Evolutionary conservation across 2,797 vertebrate genomes (phyloP), one percentile per base, ranked within the genome.

Genomic region (Bovichtus diacanthus): DNA sequence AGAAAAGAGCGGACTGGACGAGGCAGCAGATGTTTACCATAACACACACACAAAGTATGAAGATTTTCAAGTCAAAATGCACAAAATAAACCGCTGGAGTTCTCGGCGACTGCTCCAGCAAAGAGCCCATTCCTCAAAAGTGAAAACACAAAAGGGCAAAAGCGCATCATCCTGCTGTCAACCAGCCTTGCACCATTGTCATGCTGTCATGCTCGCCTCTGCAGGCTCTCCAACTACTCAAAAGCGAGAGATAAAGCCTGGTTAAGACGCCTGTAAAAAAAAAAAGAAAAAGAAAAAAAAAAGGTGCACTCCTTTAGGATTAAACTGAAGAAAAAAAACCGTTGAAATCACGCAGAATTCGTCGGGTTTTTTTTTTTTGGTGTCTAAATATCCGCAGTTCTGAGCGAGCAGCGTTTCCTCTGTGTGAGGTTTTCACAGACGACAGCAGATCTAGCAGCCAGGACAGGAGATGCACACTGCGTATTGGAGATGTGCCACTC

Each of bases 401-500:
- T 55, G 46, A 29, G 21, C 27, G 54, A 76, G 72, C 75, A 46
- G 62, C 34, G 67, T 27, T 34, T 59, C 54, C 56, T 41, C 63
- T 7, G 58, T 19, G 61, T 44, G 68, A 58, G 75, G 46, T 44
- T 73, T 87, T 81, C 76, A 79, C 74, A 74, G 75, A 77, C 71
- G 65, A 71, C 81, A 80, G 78, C 76, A 83, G 18, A 85, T 44
- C 65, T 38, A 25, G 3, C 29, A 69, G 85, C 47, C 74, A 39
- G 73, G 76, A 78, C 74, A 61, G 67, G 75, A 84, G 82, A 78
- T 3, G 82, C 88, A 74, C 90, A 84, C 87, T 89, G 90, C 88
- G 88, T 21, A 79, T 68, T 89, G 90, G 90, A 89, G 84, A 88
- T 77, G 87, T 82, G 91, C 88, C 90, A 85, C 87, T 59, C 29